Evolutionary conservation across 2,797 vertebrate genomes (phyloP).

Genomic region (Peromyscus attwateri): DNA sequence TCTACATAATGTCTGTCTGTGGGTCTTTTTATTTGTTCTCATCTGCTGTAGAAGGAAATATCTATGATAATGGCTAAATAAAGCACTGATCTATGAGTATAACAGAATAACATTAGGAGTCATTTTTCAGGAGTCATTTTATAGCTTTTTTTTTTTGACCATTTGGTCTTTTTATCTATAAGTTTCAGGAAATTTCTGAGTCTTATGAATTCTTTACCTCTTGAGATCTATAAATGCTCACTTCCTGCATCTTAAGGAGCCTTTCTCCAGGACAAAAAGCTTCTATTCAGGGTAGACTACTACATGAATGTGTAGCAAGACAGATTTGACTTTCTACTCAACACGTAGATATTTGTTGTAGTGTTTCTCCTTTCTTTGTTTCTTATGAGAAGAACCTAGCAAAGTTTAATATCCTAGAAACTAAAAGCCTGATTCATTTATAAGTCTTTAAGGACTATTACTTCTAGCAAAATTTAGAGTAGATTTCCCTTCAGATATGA

Average conservation of each 20-base stretch:
- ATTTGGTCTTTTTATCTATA: not conserved
- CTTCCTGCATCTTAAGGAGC: not conserved
- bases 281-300: too few relatives aligned
- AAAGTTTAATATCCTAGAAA: not conserved
- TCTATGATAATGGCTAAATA: not conserved
- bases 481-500: not conserved
- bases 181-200: not conserved
- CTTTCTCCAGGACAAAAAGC: not conserved
- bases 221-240: not conserved
- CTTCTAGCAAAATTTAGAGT: conserved; percentile 3
- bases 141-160: not conserved
- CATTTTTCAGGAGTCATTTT: not conserved
- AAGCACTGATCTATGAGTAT: not conserved
- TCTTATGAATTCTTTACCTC: not conserved
- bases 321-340: not conserved
- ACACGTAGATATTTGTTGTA: not conserved
- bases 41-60: not conserved
- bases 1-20: not conserved
- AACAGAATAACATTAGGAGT: not conserved
- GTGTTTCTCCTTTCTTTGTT: not conserved
- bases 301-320: not conserved
- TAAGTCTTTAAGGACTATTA: not conserved
- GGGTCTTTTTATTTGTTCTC: not conserved
- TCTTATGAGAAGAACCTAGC: not conserved
- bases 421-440: not conserved